Base-by-base conservation (phyloP, 1,140 invertebrate genomes). In the Drosophila arizonae region DNA sequence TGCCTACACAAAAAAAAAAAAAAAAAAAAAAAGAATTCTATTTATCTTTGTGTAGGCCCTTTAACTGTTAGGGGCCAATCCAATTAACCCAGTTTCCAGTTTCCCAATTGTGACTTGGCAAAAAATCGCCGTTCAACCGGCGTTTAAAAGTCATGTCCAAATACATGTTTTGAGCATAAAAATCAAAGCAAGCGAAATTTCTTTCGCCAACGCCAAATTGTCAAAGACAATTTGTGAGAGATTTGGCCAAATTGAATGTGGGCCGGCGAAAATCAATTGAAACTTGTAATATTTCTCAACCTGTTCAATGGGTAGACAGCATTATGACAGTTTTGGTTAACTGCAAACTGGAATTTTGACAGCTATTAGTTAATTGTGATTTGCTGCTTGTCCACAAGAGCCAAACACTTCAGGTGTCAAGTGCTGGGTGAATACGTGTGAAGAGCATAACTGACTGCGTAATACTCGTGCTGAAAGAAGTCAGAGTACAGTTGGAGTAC, bases 1-100 rank as follows among this genome's bases (percentile, higher is more conserved):
- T 30, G 54, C 78, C 74, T 74, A 81, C 78, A 51, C 70, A 3
- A 39, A 46, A 67, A 43, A 50, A 67, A 60, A n/a, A 46, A 67
- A 43, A 50, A n/a, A 3, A 39, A 46, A 67, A 43, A 46, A 67
- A 43, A 50, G 64, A 60, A 39, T 51, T 52, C 51, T 60, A 33
- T 68, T 68, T 33, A 61, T 8, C 28, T 9, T 8, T 36, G 43
- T 45, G 30, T 46, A 39, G 57, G 72, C 67, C 54, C 65, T 68
- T 71, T 70, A 64, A 62, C 55, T 17, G 67, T 67, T 80, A 71
- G 54, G 63, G 54, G 45, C 55, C 64, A 67, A 46, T 24, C 33
- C 81, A 86, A 85, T 85, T 87, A 87, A 87, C 82, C 78, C 75
- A 86, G 86, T 85, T 71, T 39, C 75, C 75, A 86, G 86, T 85